Conservation (phyloP, 1,140 invertebrate species). For the Drosophila takahashii region DNA sequence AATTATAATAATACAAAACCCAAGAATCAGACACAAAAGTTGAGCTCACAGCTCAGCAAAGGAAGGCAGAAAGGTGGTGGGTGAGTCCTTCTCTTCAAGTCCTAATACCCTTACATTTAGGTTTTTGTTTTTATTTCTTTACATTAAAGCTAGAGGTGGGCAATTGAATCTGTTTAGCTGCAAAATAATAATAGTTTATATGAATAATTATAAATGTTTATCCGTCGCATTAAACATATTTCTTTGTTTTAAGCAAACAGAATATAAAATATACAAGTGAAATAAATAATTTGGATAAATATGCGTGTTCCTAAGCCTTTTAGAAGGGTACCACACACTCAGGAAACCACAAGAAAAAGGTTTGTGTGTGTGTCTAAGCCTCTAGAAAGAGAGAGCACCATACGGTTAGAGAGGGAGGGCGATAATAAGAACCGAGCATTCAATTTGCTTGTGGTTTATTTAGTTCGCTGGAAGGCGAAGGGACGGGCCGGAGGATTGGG, state of each 20-base stretch:
- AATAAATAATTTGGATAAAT: not conserved
- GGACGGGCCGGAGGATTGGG: slow-evolving; percentile 3
- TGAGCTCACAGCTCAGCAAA: not conserved
- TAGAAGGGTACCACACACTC: not conserved
- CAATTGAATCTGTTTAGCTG: too few relatives aligned
- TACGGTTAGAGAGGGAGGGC: not conserved
- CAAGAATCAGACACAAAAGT: slow-evolving; percentile 13
- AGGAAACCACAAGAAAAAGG: slow-evolving; percentile 18
- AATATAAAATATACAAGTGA: not conserved
- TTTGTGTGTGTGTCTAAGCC: slow-evolving; percentile 5
- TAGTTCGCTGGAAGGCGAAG: slow-evolving; percentile 2
- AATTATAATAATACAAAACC: slow-evolving; percentile 70
- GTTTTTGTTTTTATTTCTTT: too few relatives aligned
- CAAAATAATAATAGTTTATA: too few relatives aligned
- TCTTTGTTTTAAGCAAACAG: too few relatives aligned
- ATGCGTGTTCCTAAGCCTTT: not conserved
- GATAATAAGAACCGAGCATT: slow-evolving; percentile 34
- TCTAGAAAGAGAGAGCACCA: not conserved
- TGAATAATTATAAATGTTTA: too few relatives aligned
- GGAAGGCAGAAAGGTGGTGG: not conserved
- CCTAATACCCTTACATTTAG: not conserved
- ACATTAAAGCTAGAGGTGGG: too few relatives aligned
- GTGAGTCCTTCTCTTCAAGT: not conserved
- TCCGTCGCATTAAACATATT: too few relatives aligned
- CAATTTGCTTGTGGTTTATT: slow-evolving; percentile 65